Conservation (phyloP, 2,888 invertebrate genomes). For the Synanthedon myopaeformis region DNA sequence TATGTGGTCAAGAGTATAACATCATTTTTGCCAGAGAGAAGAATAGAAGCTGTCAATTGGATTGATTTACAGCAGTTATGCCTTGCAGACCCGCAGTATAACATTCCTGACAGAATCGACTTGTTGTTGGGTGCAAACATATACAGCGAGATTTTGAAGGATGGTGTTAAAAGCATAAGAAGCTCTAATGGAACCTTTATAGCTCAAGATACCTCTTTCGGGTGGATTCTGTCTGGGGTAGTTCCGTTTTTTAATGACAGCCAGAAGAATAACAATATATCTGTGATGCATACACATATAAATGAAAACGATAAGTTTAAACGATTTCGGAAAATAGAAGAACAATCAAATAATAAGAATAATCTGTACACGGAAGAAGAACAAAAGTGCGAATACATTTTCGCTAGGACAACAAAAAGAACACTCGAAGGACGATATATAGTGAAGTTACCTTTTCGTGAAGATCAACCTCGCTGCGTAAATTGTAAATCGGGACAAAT, state of each 20-base stretch:
- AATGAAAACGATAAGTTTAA: conserved; percentile 6
- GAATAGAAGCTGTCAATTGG: conserved; percentile 1
- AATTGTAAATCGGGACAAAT: conserved; percentile 6
- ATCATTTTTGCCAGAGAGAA: conserved; percentile 4
- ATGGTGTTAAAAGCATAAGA: conserved; percentile 2
- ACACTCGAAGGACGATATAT: conserved; percentile 7
- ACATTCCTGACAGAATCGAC: conserved; percentile 6
- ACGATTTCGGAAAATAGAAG: conserved; percentile 11
- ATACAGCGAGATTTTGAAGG: conserved; percentile 3
- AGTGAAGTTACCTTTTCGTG: conserved; percentile 4
- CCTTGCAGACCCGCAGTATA: conserved; percentile 6
- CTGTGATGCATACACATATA: conserved; percentile 2
- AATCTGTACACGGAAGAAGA: conserved; percentile 5
- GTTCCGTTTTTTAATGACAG: neutral
- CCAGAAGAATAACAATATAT: neutral
- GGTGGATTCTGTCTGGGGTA: conserved; percentile 12
- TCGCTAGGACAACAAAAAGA: conserved; percentile 5
- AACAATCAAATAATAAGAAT: conserved; percentile 1
- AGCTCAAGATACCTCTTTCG: conserved; percentile 10
- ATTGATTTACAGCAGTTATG: neutral
- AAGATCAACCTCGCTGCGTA: conserved; percentile 3
- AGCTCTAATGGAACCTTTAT: conserved; percentile 4
- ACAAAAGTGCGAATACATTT: conserved; percentile 5
- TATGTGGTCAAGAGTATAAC: conserved; percentile 10
- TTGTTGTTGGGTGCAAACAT: conserved; percentile 6